These are phyloP conservation scores for Timandra comae DNA, from an alignment of 2,888 invertebrate species.

Conservation along the genomic window DNA sequence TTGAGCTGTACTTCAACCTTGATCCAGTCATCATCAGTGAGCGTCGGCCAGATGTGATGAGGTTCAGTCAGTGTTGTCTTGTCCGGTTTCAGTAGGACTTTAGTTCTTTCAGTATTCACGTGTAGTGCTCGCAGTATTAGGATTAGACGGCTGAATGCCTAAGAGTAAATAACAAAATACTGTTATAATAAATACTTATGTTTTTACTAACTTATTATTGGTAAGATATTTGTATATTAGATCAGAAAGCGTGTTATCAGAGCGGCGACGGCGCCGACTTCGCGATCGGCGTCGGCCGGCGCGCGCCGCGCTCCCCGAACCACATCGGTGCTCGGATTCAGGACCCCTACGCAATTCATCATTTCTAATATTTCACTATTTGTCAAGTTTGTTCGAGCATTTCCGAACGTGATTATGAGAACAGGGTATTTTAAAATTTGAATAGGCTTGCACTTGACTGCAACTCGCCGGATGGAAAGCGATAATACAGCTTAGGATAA, in stretches of 20 bases:
- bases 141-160: conserved; percentile 97
- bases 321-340: conserved; percentile 65
- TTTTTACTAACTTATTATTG: no score
- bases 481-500: no score
- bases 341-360: conserved; percentile 75
- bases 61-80: conserved; percentile 99
- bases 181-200: no score
- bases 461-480: no score
- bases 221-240: conserved; percentile 13
- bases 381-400: no score
- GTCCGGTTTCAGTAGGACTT: conserved; percentile 98
- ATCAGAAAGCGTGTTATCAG: conserved; percentile 62
- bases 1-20: conserved; percentile 99
- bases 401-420: no score
- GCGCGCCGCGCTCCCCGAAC: conserved; percentile 45
- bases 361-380: no score
- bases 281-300: conserved; percentile 41
- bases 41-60: conserved; percentile 99
- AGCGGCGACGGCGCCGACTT: conserved; percentile 19
- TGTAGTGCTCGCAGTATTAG: conserved; percentile 97
- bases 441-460: no score
- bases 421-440: no score
- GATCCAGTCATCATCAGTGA: conserved; percentile 99
- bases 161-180: conserved; percentile 2
- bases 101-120: conserved; percentile 99